Evolutionary conservation across 1,140 invertebrate species (phyloP).

Genomic region (Lethocerus indicus): DNA sequence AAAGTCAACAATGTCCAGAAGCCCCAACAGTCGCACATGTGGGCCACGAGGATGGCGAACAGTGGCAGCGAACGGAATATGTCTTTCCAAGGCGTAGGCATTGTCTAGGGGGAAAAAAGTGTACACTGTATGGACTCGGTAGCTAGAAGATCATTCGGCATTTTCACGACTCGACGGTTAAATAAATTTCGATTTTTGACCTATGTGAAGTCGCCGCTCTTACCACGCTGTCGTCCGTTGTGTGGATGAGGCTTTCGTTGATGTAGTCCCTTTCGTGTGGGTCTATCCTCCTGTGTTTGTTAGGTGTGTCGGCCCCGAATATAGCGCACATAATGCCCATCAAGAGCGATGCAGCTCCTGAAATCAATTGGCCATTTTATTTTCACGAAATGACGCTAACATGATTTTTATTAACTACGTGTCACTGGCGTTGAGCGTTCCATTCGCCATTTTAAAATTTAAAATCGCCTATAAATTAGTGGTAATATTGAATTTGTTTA

Average conservation of each 20-base stretch:
- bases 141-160: too few relatives aligned
- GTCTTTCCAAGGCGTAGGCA: conserved; percentile 36
- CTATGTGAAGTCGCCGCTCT: too few relatives aligned
- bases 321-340: conserved; percentile 44
- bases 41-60: conserved; percentile 42
- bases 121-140: too few relatives aligned
- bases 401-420: too few relatives aligned
- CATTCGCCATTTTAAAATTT: too few relatives aligned
- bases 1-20: conserved; percentile 51
- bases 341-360: conserved; percentile 36
- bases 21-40: conserved; percentile 45
- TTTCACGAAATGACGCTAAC: too few relatives aligned
- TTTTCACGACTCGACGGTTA: too few relatives aligned
- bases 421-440: too few relatives aligned
- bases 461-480: too few relatives aligned
- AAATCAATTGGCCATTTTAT: too few relatives aligned
- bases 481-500: too few relatives aligned
- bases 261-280: conserved; percentile 30
- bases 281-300: conserved; percentile 34
- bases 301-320: conserved; percentile 46
- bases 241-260: conserved; percentile 10
- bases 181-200: too few relatives aligned
- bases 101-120: not conserved
- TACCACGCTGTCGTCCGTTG: conserved; percentile 12
- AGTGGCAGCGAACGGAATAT: conserved; percentile 42